These are phyloP conservation scores for Galleria mellonella DNA, from an alignment of 1,140 invertebrate species.

Conservation along the genomic window DNA sequence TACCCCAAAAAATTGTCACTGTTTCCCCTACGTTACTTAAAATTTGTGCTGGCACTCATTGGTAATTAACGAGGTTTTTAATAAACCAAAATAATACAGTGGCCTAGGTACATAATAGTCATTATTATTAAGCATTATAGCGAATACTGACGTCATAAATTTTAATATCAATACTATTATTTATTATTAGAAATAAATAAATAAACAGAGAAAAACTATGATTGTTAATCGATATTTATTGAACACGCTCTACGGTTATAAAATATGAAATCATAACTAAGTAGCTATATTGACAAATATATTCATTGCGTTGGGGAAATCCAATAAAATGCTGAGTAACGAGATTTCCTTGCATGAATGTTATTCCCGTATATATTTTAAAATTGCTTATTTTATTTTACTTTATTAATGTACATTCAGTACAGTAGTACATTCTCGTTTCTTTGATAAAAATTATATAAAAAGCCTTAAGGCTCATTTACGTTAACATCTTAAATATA, in stretches of 20 bases:
- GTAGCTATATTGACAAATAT: neutral
- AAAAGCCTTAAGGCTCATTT: too few species aligned
- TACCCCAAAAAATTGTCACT: conserved; percentile 11
- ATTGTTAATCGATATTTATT: too few species aligned
- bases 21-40: neutral
- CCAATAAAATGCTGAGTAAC: conserved; percentile 57
- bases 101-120: too few species aligned
- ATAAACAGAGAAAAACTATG: too few species aligned
- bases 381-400: conserved; percentile 5
- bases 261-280: neutral
- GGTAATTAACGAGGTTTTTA: neutral
- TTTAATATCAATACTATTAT: too few species aligned
- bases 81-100: too few species aligned
- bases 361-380: conserved; percentile 27
- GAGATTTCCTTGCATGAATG: conserved; percentile 76
- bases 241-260: neutral
- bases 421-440: too few species aligned
- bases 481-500: too few species aligned
- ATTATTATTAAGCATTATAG: too few species aligned
- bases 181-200: too few species aligned
- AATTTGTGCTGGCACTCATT: neutral
- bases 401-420: neutral
- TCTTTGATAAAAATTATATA: too few species aligned
- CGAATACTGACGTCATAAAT: too few species aligned
- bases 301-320: conserved; percentile 1